Percentiles rank a stretch among this genome's conserved stretches.
Evolutionary conservation across 2,797 vertebrate species (phyloP).

Genomic region (Chelmon rostratus): DNA sequence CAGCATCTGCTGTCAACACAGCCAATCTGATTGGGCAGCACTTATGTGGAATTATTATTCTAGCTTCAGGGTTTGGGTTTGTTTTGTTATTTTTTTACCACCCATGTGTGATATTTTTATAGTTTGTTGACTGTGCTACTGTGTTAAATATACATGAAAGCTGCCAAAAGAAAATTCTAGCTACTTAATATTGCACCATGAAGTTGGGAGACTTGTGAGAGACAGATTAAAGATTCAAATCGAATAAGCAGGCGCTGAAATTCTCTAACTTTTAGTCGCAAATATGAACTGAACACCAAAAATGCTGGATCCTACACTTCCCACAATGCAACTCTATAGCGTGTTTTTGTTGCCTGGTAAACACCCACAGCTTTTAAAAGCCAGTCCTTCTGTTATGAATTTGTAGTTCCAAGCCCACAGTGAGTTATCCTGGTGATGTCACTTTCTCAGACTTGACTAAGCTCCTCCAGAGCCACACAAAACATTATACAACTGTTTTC

Average conservation of each 20-base stretch:
- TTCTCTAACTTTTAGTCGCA: not conserved
- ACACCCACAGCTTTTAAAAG: not conserved
- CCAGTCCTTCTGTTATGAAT: not conserved
- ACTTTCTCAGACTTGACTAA: not conserved
- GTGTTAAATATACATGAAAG: not conserved
- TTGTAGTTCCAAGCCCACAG: not conserved
- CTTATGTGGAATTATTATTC: not conserved
- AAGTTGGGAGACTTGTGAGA: not conserved
- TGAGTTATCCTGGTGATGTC: not conserved
- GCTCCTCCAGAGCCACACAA: not conserved
- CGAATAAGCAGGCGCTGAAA: no score
- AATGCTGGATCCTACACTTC: no score
- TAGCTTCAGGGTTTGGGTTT: not conserved
- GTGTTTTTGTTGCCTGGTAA: not conserved
- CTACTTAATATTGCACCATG: not conserved
- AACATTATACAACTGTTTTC: not conserved
- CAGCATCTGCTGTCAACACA: not conserved
- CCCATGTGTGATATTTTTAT: not conserved
- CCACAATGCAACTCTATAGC: not conserved
- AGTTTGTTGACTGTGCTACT: not conserved
- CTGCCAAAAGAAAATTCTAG: not conserved
- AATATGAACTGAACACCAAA: no score
- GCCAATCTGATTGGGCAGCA: not conserved
- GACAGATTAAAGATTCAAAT: not conserved
- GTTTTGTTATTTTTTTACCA: not conserved